Evolutionary conservation across 2,113 vertebrate genomes (phyloP).

Genomic region (Nicator chloris): DNA sequence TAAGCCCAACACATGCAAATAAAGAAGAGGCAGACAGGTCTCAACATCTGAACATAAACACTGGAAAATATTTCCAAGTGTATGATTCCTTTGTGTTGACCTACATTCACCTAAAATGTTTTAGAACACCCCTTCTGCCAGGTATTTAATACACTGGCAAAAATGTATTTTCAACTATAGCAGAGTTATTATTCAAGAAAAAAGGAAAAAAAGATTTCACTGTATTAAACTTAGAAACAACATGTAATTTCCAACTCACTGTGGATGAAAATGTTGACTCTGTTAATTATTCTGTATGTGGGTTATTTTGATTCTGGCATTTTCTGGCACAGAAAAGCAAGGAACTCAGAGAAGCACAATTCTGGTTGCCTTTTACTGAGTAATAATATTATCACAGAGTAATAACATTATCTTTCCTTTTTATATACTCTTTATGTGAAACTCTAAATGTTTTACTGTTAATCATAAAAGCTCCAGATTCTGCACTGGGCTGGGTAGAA

Average conservation of each 20-base stretch:
- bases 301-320: background rate
- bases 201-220: background rate
- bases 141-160: conserved; percentile 51
- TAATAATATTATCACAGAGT: background rate
- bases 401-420: background rate
- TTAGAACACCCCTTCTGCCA: conserved; percentile 46
- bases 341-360: background rate
- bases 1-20: conserved; percentile 67
- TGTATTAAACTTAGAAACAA: background rate
- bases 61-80: conserved; percentile 70
- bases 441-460: background rate
- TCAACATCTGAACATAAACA: conserved; percentile 73
- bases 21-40: conserved; percentile 69
- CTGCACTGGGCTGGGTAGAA: background rate
- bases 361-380: background rate
- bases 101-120: conserved; percentile 66
- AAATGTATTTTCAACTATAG: conserved; percentile 10
- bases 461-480: background rate
- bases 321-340: background rate
- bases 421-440: background rate
- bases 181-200: background rate
- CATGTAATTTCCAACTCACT: background rate
- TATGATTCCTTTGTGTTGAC: conserved; percentile 65
- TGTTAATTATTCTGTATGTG: background rate
- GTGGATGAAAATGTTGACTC: background rate